Conservation (phyloP, 2,797 vertebrate genomes). For the Anabacerthia variegaticeps region DNA sequence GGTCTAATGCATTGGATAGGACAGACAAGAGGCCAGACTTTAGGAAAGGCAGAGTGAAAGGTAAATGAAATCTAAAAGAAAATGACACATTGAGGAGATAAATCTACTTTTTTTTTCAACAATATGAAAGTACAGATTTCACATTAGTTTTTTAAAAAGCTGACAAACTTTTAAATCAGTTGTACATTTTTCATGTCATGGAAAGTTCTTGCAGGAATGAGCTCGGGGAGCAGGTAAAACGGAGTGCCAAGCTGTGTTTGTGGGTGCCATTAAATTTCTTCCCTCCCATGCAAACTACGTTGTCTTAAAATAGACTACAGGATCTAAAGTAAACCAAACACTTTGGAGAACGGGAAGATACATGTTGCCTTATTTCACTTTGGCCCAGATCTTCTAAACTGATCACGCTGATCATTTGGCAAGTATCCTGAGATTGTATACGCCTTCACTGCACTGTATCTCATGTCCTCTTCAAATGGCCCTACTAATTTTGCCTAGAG, state of each 20-base stretch:
- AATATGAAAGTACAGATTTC: neutral
- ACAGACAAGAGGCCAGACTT: neutral
- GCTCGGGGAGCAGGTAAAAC: neutral
- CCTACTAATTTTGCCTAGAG: neutral
- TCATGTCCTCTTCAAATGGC: neutral
- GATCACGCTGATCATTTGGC: accelerated
- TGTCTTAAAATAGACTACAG: neutral
- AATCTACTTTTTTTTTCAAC: neutral
- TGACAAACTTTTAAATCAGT: neutral
- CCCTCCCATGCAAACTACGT: neutral
- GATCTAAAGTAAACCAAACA: neutral
- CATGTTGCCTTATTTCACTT: neutral
- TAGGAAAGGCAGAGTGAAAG: neutral
- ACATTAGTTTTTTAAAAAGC: neutral
- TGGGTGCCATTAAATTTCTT: neutral
- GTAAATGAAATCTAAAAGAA: neutral
- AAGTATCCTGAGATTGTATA: accelerated
- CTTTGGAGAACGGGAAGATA: neutral
- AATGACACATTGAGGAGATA: neutral
- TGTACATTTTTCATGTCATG: neutral
- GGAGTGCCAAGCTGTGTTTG: neutral
- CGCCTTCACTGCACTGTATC: neutral
- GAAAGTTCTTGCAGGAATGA: neutral
- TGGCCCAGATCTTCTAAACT: neutral
- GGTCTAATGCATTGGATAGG: neutral